Base-by-base conservation (phyloP, 2,888 invertebrate genomes). In the Conchocele bisecta region DNA sequence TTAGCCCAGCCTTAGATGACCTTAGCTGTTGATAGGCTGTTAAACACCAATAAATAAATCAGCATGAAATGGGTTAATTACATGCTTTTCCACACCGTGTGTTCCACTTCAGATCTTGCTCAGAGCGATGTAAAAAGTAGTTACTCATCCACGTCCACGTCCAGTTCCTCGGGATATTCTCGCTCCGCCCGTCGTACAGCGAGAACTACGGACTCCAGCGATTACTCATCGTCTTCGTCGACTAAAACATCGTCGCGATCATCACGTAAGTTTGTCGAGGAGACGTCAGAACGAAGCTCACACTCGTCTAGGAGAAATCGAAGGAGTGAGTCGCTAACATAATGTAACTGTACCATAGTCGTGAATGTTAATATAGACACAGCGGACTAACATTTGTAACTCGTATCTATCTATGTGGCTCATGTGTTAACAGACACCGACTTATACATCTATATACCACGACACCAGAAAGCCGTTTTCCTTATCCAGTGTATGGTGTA, bases 51-150 rank as follows among this genome's bases (percentile, higher is more conserved):
- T n/a, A n/a, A n/a, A n/a, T n/a, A n/a, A n/a, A n/a, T n/a, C n/a
- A n/a, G n/a, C n/a, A n/a, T n/a, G n/a, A n/a, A n/a, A n/a, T n/a
- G n/a, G n/a, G n/a, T 24, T 53, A 53, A 28, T 53, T 28, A 17
- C 11, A 26, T 17, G 3, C n/a, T 29, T 51, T 3, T 26, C 15
- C 17, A 17, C 15, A 11, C 4, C 15, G 22, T 39, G 28, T 54
- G 22, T 61, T 59, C 33, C 58, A 15, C 60, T 69, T 29, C 80
- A 86, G 86, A 86, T 57, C 84, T 84, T 56, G 84, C 82, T 15
- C 66, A 73, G 50, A 53, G 48, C 39, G 54, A 41, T 33, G 4
- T 46, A 26, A 63, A 63, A 29, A 48, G 58, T 15, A 54, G 51
- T 28, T 58, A 63, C 20, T 6, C 33, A 31, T 15, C 4, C 42